Base-by-base conservation (phyloP, 2,888 invertebrate genomes). In the Rugalucina vietnamica region DNA sequence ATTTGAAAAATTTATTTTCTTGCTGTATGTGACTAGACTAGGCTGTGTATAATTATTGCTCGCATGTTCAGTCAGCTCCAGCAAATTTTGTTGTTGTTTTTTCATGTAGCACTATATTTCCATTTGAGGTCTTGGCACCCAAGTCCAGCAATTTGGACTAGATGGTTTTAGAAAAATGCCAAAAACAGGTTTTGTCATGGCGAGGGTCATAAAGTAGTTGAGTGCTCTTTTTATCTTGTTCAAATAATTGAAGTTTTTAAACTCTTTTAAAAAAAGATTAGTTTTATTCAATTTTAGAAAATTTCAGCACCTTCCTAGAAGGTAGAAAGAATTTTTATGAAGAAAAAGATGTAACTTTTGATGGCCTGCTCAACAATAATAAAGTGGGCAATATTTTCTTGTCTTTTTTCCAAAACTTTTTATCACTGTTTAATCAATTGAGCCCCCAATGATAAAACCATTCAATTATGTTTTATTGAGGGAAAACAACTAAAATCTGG, bases 141-240 rank as follows among this genome's bases (percentile, higher is more conserved):
- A n/a, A n/a, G n/a, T n/a, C n/a, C n/a, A n/a, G n/a, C n/a, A n/a
- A n/a, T n/a, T n/a, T n/a, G n/a, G n/a, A n/a, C n/a, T n/a, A n/a
- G n/a, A n/a, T n/a, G n/a, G n/a, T n/a, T n/a, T n/a, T n/a, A n/a
- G n/a, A n/a, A n/a, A n/a, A n/a, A n/a, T n/a, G n/a, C n/a, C n/a
- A n/a, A n/a, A n/a, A n/a, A n/a, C n/a, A n/a, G n/a, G n/a, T n/a
- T n/a, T n/a, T n/a, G n/a, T n/a, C n/a, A n/a, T n/a, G n/a, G n/a
- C n/a, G n/a, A n/a, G n/a, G n/a, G n/a, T n/a, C n/a, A n/a, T n/a
- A n/a, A n/a, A n/a, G 27, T 60, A 60, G 27, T 21, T 18, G 27
- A 27, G 60, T 29, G 24, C 60, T 60, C 29, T 60, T 60, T 60
- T 60, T 60, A 60, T 65, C 34, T 65, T 65, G 65, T 65, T 34